These are phyloP conservation scores for Melipona quadrifasciata DNA, from an alignment of 1,140 invertebrate species.

Conservation along the genomic window DNA sequence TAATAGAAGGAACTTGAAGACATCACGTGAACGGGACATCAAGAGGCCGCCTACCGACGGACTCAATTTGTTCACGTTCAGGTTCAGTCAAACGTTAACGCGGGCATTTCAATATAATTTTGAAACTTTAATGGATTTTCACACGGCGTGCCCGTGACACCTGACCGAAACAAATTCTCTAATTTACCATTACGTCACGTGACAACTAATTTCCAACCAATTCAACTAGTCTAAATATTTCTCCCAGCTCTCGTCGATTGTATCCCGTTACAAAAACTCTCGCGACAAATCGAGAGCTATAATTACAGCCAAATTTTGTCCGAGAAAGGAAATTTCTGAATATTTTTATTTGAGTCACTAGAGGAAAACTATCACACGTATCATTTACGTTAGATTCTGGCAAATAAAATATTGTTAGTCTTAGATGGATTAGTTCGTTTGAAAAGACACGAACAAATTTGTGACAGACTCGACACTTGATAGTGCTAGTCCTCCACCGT, in stretches of 20 bases:
- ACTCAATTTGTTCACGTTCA: conserved; percentile 32
- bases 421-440: conserved; percentile 8
- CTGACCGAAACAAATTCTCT: conserved; percentile 44
- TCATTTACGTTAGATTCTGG: neutral
- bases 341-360: neutral
- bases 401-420: no score
- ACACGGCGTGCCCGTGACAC: conserved; percentile 49
- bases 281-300: neutral
- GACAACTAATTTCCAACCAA: conserved; percentile 58
- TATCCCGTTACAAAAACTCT: neutral
- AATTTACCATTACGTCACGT: conserved; percentile 42
- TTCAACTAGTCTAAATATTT: conserved; percentile 41
- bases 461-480: conserved; percentile 60
- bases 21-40: no score
- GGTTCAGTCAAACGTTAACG: conserved; percentile 1
- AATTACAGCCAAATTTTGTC: neutral
- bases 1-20: neutral
- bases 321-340: neutral
- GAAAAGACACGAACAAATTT: conserved; percentile 44
- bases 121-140: conserved; percentile 36
- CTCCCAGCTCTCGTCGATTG: neutral
- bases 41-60: neutral
- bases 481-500: conserved; percentile 59
- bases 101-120: conserved; percentile 48
- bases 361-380: no score